phyloP scores from a whole-genome alignment of 92 coral and sea anemone genomes.

The Palythoa grandiflora region DNA sequence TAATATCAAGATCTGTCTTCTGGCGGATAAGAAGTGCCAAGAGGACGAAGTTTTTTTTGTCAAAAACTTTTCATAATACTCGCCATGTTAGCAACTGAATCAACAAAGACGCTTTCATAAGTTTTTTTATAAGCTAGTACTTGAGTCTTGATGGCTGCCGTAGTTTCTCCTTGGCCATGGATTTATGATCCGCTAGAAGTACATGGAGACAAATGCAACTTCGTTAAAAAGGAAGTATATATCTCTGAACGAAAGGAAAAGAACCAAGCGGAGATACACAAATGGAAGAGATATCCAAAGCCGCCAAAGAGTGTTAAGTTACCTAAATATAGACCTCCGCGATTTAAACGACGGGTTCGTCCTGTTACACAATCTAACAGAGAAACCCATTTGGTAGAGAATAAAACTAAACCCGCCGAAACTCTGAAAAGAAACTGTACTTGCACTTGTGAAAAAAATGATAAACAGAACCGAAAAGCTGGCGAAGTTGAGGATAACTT shows the following conservation, averaged over 20 bases:
- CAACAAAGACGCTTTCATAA: neutral
- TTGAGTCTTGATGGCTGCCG: neutral
- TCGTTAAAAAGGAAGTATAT: slow-evolving; percentile 51
- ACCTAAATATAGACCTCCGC: slow-evolving; percentile 41
- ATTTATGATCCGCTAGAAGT: slow-evolving; percentile 73
- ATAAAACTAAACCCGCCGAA: slow-evolving; percentile 37
- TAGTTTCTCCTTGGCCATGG: slow-evolving; percentile 50
- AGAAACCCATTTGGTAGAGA: slow-evolving; percentile 54
- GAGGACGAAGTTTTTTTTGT: neutral
- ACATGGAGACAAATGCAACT: slow-evolving; percentile 54
- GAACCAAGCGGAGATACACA: slow-evolving; percentile 58
- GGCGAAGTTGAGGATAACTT: slow-evolving; percentile 4
- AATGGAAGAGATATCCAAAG: slow-evolving; percentile 45
- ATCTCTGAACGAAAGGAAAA: slow-evolving; percentile 63
- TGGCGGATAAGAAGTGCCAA: neutral
- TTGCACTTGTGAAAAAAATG: slow-evolving; percentile 63
- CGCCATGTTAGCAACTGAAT: neutral
- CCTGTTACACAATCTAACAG: slow-evolving; percentile 32
- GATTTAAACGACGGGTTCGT: slow-evolving; percentile 24
- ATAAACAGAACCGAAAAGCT: neutral
- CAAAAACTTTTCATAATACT: neutral
- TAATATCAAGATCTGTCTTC: neutral
- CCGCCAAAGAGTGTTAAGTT: neutral
- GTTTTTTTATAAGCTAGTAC: neutral
- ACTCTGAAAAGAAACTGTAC: slow-evolving; percentile 67